These are phyloP conservation scores for Gymnobelideus leadbeateri DNA, from an alignment of 2,113 vertebrate species.

Conservation along the genomic window DNA sequence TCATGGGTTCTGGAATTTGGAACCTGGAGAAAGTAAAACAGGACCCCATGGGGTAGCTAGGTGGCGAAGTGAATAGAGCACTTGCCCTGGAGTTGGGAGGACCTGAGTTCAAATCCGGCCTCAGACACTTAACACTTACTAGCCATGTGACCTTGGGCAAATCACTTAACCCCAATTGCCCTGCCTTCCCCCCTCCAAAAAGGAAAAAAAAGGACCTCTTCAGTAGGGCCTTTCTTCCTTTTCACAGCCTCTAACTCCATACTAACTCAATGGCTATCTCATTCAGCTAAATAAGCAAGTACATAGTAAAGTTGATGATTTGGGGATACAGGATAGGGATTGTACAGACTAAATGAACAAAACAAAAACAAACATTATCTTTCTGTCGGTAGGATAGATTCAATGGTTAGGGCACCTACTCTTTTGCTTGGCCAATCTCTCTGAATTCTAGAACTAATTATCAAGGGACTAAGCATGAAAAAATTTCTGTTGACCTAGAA, in stretches of 20 bases:
- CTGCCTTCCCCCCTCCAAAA: too few relatives aligned
- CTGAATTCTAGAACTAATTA: neutral
- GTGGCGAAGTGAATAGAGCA: too few relatives aligned
- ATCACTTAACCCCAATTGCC: too few relatives aligned
- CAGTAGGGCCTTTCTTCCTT: neutral
- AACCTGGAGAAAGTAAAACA: neutral
- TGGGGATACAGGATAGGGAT: neutral
- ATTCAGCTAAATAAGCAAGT: neutral
- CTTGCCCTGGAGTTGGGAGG: too few relatives aligned
- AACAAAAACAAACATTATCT: neutral
- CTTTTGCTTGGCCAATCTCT: neutral
- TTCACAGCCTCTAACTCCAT: neutral
- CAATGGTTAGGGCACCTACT: neutral
- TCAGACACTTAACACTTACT: too few relatives aligned
- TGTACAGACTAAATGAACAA: too few relatives aligned
- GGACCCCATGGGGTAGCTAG: too few relatives aligned
- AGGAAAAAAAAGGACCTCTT: neutral
- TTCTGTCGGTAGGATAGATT: neutral
- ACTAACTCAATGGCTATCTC: neutral
- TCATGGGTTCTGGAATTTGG: neutral
- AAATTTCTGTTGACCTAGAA: neutral
- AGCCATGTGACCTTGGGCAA: too few relatives aligned
- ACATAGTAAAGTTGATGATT: neutral
- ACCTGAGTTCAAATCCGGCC: too few relatives aligned
- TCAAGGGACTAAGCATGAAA: neutral